Evolutionary conservation across 2,113 vertebrate genomes (phyloP).

Genomic region (Monopterus albus): DNA sequence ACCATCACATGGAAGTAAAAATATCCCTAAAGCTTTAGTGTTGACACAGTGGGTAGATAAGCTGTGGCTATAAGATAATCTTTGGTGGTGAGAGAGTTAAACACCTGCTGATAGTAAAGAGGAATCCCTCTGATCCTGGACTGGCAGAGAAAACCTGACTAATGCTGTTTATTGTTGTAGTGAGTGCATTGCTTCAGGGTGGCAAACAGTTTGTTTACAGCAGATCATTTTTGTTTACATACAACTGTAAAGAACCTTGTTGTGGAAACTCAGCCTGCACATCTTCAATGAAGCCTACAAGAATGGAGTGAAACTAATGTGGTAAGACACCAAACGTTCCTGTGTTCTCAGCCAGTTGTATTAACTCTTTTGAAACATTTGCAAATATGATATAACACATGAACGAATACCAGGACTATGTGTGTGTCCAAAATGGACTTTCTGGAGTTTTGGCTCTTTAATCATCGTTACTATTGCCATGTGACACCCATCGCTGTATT

Average conservation of each 20-base stretch:
- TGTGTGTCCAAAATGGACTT: neutral
- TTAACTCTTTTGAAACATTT: neutral
- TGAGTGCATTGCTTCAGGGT: neutral
- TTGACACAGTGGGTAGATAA: too few species aligned
- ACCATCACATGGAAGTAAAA: neutral
- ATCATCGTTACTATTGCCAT: neutral
- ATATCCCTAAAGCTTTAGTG: too few species aligned
- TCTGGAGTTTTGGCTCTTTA: neutral
- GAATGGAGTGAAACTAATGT: neutral
- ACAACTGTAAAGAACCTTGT: conserved; percentile 20
- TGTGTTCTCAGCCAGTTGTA: neutral
- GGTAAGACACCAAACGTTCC: neutral
- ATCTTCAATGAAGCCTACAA: neutral
- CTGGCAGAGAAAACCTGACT: neutral
- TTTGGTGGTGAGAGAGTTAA: neutral
- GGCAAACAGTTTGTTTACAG: conserved; percentile 41
- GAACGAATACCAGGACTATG: neutral
- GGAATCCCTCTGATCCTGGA: neutral
- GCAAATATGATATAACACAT: neutral
- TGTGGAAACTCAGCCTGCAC: conserved; percentile 9
- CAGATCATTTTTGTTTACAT: conserved; percentile 41
- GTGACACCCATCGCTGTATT: conserved; percentile 28
- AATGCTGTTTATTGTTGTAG: conserved; percentile 6
- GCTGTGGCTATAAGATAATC: neutral
- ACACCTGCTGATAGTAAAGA: neutral